These are phyloP conservation scores for Cercopithecus mona DNA, from an alignment of 2,113 vertebrate species.

Conservation along the genomic window DNA sequence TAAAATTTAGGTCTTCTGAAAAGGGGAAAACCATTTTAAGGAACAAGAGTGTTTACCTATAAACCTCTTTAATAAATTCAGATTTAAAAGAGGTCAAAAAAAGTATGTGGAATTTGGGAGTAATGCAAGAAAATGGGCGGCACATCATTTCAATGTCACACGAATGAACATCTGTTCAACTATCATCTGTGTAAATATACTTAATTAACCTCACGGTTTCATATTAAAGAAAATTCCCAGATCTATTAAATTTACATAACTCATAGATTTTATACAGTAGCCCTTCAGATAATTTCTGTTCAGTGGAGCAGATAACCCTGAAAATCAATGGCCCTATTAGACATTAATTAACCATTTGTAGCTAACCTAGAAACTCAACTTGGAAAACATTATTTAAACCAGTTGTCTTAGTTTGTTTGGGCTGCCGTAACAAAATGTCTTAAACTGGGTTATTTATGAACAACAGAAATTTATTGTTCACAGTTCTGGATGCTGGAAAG, in stretches of 20 bases:
- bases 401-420: not conserved
- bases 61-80: not conserved
- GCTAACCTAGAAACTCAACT: not conserved
- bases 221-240: not conserved
- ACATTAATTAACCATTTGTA: not conserved
- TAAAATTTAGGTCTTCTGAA: not conserved
- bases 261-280: not conserved
- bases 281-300: not conserved
- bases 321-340: not conserved
- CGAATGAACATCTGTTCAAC: not conserved
- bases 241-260: not conserved
- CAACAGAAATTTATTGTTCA: not conserved
- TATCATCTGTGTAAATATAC: not conserved
- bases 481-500: not conserved
- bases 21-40: not conserved
- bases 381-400: not conserved
- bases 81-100: not conserved
- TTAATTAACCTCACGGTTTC: not conserved
- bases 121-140: not conserved
- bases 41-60: not conserved
- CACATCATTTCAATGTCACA: not conserved
- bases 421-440: not conserved
- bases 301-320: not conserved
- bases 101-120: not conserved
- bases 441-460: not conserved